phyloP scores from a whole-genome alignment of 2,888 invertebrate species.

The Lagria hirta region DNA sequence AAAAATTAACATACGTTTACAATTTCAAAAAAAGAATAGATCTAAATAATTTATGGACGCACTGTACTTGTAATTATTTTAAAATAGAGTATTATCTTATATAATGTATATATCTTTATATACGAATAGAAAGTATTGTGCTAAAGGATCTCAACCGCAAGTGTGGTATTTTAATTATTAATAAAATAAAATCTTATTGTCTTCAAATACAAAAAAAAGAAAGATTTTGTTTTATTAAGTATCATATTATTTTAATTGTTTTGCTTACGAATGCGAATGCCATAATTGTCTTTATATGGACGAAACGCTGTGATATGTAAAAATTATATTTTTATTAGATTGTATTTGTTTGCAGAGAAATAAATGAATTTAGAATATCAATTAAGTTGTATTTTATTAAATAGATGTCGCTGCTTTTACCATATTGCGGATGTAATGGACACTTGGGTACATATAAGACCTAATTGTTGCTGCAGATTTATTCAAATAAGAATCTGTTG shows the following conservation, averaged over 20 bases:
- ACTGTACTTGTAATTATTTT: conserved; percentile 20
- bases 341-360: conserved; percentile 27
- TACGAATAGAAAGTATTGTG: conserved; percentile 25
- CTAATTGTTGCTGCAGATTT: too few relatives aligned
- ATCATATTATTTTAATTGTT: conserved; percentile 19
- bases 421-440: too few relatives aligned
- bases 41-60: too few relatives aligned
- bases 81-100: conserved; percentile 18
- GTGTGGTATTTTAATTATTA: conserved; percentile 11
- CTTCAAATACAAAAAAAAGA: conserved; percentile 12
- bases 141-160: conserved; percentile 24
- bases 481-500: too few relatives aligned
- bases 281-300: conserved; percentile 39
- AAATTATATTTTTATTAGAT: conserved; percentile 31
- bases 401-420: too few relatives aligned
- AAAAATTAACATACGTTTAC: too few relatives aligned
- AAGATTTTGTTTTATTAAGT: conserved; percentile 22
- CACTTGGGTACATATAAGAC: too few relatives aligned
- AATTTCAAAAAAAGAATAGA: too few relatives aligned
- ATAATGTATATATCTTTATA: conserved; percentile 27
- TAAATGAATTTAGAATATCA: conserved; percentile 26
- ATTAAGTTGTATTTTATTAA: too few relatives aligned
- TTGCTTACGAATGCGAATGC: conserved; percentile 38
- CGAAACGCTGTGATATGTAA: conserved; percentile 48
- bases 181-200: conserved; percentile 23